These are phyloP conservation scores for Conger conger DNA, from an alignment of 2,113 vertebrate genomes.

Conservation along the genomic window DNA sequence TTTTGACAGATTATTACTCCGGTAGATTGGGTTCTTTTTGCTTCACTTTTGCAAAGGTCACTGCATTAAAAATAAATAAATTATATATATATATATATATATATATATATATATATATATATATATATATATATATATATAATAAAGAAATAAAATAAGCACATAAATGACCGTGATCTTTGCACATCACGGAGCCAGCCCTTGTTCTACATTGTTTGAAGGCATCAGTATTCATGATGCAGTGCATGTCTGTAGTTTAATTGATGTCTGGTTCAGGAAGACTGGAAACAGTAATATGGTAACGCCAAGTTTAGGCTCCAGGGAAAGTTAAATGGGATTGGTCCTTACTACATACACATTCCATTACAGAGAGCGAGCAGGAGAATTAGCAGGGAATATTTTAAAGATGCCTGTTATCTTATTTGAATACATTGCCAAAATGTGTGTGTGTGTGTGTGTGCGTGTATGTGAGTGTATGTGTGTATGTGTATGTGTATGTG, in stretches of 20 bases:
- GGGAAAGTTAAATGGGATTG: neutral
- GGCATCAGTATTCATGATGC: neutral
- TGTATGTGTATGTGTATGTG: too few species aligned
- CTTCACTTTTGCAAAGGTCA: conserved; percentile 29
- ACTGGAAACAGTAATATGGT: neutral
- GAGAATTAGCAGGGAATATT: neutral
- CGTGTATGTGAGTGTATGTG: too few species aligned
- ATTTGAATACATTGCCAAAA: neutral
- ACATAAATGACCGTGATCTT: neutral
- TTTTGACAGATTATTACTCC: conserved; percentile 34
- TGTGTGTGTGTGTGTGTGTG: too few species aligned
- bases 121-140: neutral
- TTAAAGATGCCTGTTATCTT: neutral
- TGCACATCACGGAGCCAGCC: neutral
- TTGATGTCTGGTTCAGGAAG: neutral
- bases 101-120: neutral
- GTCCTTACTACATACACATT: neutral
- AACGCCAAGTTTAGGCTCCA: neutral
- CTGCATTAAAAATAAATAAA: neutral
- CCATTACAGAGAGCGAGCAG: neutral
- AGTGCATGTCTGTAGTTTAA: neutral
- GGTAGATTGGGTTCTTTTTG: conserved; percentile 26
- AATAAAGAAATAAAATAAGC: neutral
- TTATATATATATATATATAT: neutral
- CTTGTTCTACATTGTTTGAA: neutral